A percentile compares a stretch with the other conserved stretches of the same genome.
Conservation (phyloP, 2,113 vertebrate species). For the Megalops atlanticus region DNA sequence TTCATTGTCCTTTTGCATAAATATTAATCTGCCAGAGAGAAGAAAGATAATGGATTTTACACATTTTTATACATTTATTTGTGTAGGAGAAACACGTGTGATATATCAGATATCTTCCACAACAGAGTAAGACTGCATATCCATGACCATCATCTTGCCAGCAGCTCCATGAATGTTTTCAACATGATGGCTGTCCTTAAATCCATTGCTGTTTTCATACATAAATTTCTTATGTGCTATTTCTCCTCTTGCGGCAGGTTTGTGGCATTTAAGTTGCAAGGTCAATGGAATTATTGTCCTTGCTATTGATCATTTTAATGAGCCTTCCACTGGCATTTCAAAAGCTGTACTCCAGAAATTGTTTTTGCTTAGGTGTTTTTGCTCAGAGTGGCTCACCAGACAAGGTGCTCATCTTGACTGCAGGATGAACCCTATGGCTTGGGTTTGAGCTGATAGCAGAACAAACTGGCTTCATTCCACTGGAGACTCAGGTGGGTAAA, state of each 20-base stretch:
- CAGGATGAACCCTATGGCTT: no score
- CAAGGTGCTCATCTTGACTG: no score
- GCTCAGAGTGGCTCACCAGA: no score
- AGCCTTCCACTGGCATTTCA: not conserved
- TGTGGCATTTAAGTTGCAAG: not conserved
- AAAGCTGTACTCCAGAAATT: no score
- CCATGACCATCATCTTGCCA: not conserved
- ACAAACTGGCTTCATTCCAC: no score
- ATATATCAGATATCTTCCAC: not conserved
- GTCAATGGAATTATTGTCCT: not conserved
- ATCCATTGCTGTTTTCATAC: not conserved
- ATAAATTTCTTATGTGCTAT: not conserved
- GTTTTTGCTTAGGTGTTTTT: no score
- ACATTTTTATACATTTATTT: not conserved
- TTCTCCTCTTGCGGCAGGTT: not conserved
- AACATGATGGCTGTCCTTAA: not conserved
- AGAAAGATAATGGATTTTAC: not conserved
- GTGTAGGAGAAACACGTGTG: not conserved
- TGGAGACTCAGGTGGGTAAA: no score
- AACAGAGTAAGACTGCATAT: not conserved
- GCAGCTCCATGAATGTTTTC: not conserved
- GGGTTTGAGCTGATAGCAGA: no score
- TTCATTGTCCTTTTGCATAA: not conserved
- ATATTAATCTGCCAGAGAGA: not conserved
- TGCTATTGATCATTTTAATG: not conserved